Conservation (phyloP, 1,140 invertebrate species). For the Nephila pilipes region DNA sequence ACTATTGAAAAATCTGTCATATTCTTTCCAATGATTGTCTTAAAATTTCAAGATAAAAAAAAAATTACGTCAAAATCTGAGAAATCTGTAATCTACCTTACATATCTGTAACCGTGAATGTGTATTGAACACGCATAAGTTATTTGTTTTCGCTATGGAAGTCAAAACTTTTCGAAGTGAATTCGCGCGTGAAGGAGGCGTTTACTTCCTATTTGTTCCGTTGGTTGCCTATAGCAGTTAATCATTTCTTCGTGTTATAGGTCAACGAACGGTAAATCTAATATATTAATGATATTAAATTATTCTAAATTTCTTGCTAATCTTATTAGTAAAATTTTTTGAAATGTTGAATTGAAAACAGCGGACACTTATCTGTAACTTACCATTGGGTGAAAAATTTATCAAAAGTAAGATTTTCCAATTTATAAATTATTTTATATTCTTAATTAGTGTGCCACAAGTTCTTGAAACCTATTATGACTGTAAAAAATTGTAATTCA, state of each 20-base stretch:
- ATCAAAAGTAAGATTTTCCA: background rate
- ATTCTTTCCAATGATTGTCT: no score
- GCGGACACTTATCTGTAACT: background rate
- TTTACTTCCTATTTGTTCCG: constrained; percentile 67
- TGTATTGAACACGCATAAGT: constrained; percentile 7
- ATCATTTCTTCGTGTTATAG: constrained; percentile 6
- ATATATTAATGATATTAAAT: background rate
- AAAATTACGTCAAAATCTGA: no score
- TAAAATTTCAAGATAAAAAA: no score
- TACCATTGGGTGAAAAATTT: background rate
- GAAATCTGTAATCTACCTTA: background rate
- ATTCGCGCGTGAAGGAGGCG: constrained; percentile 64
- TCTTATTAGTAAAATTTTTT: background rate
- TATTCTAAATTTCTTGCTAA: background rate
- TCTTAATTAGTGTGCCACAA: no score
- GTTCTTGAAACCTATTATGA: no score
- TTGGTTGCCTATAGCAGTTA: constrained; percentile 45
- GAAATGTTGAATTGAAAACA: background rate
- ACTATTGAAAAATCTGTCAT: no score
- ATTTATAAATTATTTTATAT: no score
- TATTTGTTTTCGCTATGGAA: constrained; percentile 42
- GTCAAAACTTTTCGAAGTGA: constrained; percentile 33
- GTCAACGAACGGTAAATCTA: constrained; percentile 46
- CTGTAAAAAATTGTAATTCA: no score
- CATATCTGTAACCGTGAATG: background rate